phyloP scores from a whole-genome alignment of 2,797 vertebrate species.

The Gorsachius magnificus region DNA sequence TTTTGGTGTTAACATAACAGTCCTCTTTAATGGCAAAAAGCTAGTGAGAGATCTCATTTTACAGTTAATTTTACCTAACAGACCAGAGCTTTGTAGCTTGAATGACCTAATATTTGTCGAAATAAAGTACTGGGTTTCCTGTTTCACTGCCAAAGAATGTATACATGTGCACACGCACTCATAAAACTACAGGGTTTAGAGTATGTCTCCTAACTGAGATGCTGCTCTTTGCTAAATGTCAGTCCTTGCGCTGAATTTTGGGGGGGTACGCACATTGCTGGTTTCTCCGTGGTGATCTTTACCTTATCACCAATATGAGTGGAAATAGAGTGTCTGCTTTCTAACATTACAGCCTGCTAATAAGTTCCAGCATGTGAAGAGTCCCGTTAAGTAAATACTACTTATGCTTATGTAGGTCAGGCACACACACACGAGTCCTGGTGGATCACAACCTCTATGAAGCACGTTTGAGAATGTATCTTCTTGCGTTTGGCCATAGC shows the following conservation, averaged over 20 bases:
- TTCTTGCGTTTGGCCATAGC: background rate
- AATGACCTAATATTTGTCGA: background rate
- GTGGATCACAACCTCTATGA: background rate
- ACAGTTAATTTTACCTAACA: background rate
- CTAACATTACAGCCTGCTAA: background rate
- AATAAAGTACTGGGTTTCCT: background rate
- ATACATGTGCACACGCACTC: background rate
- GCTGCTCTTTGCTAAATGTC: background rate
- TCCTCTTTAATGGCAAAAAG: background rate
- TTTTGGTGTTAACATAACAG: background rate
- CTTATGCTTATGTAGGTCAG: background rate
- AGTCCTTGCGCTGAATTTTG: background rate
- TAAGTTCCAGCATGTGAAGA: background rate
- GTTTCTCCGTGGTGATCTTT: background rate
- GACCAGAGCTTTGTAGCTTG: background rate
- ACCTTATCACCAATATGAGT: background rate
- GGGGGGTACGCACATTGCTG: fast-evolving
- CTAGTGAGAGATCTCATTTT: background rate
- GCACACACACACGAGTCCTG: background rate
- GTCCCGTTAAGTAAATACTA: background rate
- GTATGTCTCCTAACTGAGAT: background rate
- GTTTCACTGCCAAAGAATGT: background rate
- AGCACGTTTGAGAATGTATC: background rate
- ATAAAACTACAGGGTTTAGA: background rate
- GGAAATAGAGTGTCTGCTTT: background rate